A percentile compares a stretch with the other conserved stretches of the same genome.
These are phyloP conservation scores for Oedothorax gibbosus DNA, from an alignment of 1,140 invertebrate species.

Conservation along the genomic window DNA sequence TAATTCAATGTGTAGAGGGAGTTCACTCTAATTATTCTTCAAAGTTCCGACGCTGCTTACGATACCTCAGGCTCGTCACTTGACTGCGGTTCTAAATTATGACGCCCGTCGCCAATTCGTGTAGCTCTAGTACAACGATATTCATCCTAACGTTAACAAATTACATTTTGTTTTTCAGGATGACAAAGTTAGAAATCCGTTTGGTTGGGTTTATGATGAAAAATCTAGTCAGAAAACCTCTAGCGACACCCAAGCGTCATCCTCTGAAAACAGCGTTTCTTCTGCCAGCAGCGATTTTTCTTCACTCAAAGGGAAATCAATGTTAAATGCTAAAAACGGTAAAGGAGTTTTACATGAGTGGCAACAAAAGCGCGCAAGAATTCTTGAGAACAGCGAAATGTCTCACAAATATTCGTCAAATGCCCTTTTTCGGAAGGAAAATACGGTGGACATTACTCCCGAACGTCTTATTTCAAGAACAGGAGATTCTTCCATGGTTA, in stretches of 20 bases:
- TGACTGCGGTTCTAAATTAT: neutral
- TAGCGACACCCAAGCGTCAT: neutral
- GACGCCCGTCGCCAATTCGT: neutral
- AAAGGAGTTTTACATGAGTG: neutral
- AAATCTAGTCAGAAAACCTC: neutral
- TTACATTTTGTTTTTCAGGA: no score
- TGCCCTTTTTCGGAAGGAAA: neutral
- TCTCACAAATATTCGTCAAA: neutral
- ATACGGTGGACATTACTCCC: neutral
- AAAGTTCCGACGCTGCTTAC: no score
- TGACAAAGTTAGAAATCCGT: no score
- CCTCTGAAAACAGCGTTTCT: neutral
- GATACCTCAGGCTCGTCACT: neutral
- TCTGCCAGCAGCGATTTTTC: neutral
- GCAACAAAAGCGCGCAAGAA: neutral
- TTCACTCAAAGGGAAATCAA: neutral
- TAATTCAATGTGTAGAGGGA: no score
- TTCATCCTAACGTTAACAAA: neutral
- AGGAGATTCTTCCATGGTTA: neutral
- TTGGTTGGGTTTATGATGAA: neutral
- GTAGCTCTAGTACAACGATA: neutral
- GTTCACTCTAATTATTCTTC: no score
- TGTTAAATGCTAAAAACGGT: neutral
- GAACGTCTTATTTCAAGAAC: slow-evolving; percentile 1
- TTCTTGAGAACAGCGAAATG: neutral